Percentiles rank a stretch among this genome's conserved stretches.
Conservation (phyloP, 2,797 vertebrate species). For the Macropodus opercularis region DNA sequence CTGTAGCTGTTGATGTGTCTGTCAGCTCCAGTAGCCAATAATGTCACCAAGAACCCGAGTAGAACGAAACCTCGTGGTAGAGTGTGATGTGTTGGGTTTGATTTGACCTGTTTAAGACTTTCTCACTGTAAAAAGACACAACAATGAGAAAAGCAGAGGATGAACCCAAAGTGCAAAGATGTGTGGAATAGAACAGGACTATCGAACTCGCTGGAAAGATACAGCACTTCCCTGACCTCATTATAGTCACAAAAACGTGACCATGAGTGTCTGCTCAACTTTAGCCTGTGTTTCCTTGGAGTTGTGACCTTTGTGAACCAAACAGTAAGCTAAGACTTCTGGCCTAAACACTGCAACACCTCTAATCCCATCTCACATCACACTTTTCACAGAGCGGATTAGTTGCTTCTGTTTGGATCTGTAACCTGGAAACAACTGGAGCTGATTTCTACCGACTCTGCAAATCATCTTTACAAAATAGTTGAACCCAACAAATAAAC, state of each 20-base stretch:
- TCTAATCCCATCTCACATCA: conserved; percentile 25
- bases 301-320: conserved; percentile 9
- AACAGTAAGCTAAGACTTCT: conserved; percentile 22
- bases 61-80: no score
- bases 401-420: conserved; percentile 30
- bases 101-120: no score
- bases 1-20: neutral
- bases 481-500: neutral
- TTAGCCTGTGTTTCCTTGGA: conserved; percentile 4
- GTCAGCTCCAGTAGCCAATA: neutral
- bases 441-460: neutral
- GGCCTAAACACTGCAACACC: neutral
- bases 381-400: conserved; percentile 6
- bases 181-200: neutral
- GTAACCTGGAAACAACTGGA: conserved; percentile 24
- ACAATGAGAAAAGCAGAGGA: conserved; percentile 7
- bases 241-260: neutral
- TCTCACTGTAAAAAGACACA: no score
- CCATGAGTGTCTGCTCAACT: neutral
- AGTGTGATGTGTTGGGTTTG: no score
- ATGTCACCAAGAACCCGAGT: no score
- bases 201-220: neutral
- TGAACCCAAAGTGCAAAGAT: neutral
- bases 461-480: neutral
- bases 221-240: neutral